Base-by-base conservation (phyloP, 2,113 vertebrate species). In the Acanthisitta chloris region DNA sequence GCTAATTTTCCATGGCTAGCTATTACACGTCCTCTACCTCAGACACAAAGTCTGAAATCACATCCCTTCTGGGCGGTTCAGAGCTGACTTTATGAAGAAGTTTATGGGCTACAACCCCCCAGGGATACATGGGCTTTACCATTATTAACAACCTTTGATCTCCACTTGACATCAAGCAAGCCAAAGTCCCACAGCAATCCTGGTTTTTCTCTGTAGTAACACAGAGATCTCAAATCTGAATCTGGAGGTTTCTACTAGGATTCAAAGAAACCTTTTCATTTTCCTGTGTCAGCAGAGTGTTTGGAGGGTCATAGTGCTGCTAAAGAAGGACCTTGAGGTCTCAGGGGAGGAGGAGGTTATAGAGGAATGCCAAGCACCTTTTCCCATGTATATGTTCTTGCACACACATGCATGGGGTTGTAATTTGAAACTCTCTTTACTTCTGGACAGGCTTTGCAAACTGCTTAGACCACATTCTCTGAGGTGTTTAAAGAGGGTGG, bases 401-500 rank as follows among this genome's bases (percentile, higher is more conserved):
- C 90, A 95, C 95, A 92, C 92, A 96, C 92, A 95, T 85, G 92
- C 94, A 95, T 52, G 92, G 91, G 86, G 93, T 95, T 96, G 97
- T 95, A 97, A 97, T 88, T 91, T 84, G 94, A 97, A 92, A 97
- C 97, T 94, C 81, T 95, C 92, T 95, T 97, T 86, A 89, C 91
- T 97, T 92, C 96, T 97, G 96, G 95, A 96, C 96, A 96, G 94
- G 96, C 92, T 95, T 94, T 96, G 90, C 96, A 97, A 97, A 97
- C 97, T 97, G 97, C 97, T 97, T 97, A 94, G 94, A 97, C 97
- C 95, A 95, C 97, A 97, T 97, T 97, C 97, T 97, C 94, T 77
- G 91, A 97, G 97, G 97, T 97, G 97, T 97, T 97, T 97, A 97
- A 97, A 97, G 93, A 97, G 96, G 97, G 97, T 97, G 97, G 96